Base-by-base conservation (phyloP, 2,797 vertebrate species). In the Onychomys torridus region DNA sequence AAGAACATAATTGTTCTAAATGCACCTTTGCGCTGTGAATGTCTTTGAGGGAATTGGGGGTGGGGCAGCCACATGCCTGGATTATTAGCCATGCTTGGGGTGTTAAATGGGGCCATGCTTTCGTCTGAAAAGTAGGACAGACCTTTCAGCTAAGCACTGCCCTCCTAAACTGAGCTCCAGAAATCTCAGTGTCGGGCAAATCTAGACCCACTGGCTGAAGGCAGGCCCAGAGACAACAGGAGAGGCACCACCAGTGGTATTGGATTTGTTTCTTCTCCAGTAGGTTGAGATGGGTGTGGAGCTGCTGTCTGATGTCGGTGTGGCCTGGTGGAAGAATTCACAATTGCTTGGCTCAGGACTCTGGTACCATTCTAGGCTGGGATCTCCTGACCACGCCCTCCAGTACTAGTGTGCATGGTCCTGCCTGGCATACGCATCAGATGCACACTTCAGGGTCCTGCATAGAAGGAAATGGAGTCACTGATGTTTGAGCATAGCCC, bases 291-390 rank as follows among this genome's bases (percentile, higher is more conserved):
- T 61, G 10, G 1, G 0, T 40, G 12, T 11, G 16, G 67, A 23
- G 67, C 11, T 46, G 6, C 19, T 19, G 11, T 75, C 11, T 92
- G 27, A 65, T n/a, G 10, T 52, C 32, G 57, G 34, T 46, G 55
- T 37, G 63, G 17, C 37, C 9, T 12, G 49, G 23, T 12, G 5
- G 25, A 55, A 73, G 69, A 34, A 49, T 84, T 82, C 49, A 46
- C 49, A 19, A 0, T 32, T 77, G 59, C 71, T 67, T 46, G 13
- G 43, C 40, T n/a, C 55, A 25, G 29, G 25, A 57, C 67, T 83
- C 0, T 59, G 17, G 0, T 7, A 77, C 21, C 25, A 7, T 2
- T n/a, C 8, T 34, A n/a, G 5, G 10, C 17, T 78, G 23, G 46
- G 37, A 12, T 0, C 21, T 61, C 10, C 6, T 25, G 23, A 43